A percentile compares a stretch with the other conserved stretches of the same genome.
Conservation (phyloP, 2,888 invertebrate species). For the Hylaea fasciaria region DNA sequence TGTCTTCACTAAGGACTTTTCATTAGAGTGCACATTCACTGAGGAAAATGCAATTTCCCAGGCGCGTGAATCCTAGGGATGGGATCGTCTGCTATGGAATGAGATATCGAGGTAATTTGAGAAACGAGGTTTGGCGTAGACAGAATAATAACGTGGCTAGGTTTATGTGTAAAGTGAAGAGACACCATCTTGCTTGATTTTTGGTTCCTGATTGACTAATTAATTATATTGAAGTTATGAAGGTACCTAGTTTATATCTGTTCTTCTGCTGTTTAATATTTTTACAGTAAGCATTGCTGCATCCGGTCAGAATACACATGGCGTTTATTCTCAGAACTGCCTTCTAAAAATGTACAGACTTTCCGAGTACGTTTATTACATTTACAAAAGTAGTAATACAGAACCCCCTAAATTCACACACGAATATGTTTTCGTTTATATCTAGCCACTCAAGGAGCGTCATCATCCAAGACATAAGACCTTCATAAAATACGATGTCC, state of each 20-base stretch:
- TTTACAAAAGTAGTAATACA: background rate
- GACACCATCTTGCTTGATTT: background rate
- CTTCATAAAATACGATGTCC: conserved; percentile 35
- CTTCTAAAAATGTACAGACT: too few species aligned
- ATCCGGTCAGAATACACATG: too few species aligned
- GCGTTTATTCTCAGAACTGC: too few species aligned
- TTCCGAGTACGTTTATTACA: too few species aligned
- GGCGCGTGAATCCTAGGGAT: conserved; percentile 53
- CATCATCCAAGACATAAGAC: conserved; percentile 28
- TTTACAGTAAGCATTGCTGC: too few species aligned
- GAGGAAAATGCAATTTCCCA: conserved; percentile 71
- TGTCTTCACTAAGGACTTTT: conserved; percentile 68
- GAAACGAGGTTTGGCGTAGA: background rate
- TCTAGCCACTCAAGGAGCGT: conserved; percentile 6
- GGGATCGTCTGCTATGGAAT: conserved; percentile 24
- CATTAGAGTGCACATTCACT: conserved; percentile 67
- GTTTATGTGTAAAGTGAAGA: background rate
- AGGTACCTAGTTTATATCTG: too few species aligned
- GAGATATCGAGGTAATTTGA: conserved; percentile 18
- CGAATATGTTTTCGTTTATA: conserved; percentile 7
- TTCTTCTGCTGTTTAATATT: too few species aligned
- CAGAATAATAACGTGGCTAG: background rate
- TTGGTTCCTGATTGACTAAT: too few species aligned
- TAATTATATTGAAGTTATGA: too few species aligned
- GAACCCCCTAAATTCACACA: background rate